Base-by-base conservation (phyloP, 2,888 invertebrate genomes). In the Drosophila neotestacea region DNA sequence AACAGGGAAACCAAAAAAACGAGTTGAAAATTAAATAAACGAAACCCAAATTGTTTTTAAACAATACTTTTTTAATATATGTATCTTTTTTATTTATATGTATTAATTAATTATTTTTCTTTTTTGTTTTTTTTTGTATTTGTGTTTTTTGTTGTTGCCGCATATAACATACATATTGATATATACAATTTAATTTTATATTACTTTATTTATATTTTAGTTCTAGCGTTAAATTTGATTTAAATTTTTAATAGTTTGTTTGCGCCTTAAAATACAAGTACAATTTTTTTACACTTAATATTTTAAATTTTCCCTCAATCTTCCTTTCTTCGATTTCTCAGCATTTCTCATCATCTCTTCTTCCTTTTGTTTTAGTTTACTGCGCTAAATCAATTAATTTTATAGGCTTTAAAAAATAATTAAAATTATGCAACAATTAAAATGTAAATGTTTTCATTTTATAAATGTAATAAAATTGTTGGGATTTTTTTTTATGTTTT, bases 341-440 rank as follows among this genome's bases (percentile, higher is more conserved):
- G 56, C 48, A 63, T 67, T 56, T 51, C 62, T 67, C 36, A 16
- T 67, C 64, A 66, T 65, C 70, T 83, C 79, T 78, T 42, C 64
- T 73, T 36, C 30, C 46, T 55, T 59, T 59, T 63, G 38, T 65
- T 75, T 86, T 79, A 59, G 54, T 85, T 79, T 77, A 76, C 66
- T 51, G 66, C 70, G 73, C 75, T 82, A 74, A 81, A 70, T 88
- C 70, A 70, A 63, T 79, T 77, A 66, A 70, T 71, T 72, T 70
- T 73, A 80, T 81, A 77, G 83, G 80, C 66, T 52, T 73, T 79
- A 90, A 84, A 87, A 81, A 81, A 80, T 81, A 85, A 88, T 86
- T 90, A 90, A 90, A 90, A 90, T 83, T 90, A 90, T 89, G 90
- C 90, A 90, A 90, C 90, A 90, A 90, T 90, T 90, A 81, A 86